Conservation (phyloP, 2,113 vertebrate species). For the Parus major region DNA sequence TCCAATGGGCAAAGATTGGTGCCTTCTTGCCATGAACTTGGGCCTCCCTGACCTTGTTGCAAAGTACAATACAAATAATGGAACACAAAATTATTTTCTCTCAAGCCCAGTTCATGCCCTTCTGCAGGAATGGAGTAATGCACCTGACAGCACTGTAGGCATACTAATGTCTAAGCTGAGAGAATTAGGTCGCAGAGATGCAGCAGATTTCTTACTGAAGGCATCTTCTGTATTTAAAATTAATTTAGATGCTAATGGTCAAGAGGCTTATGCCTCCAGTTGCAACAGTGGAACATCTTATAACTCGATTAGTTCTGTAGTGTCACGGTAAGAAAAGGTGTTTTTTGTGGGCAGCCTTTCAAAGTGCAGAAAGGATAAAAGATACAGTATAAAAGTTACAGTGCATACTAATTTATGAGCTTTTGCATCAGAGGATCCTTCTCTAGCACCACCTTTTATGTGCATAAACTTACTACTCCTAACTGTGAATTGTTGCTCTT, state of each 20-base stretch:
- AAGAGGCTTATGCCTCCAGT: slow-evolving; percentile 83
- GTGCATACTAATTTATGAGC: not conserved
- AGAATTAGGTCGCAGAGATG: slow-evolving; percentile 94
- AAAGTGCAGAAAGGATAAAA: slow-evolving; percentile 10
- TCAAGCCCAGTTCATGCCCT: slow-evolving; percentile 90
- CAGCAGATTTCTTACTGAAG: slow-evolving; percentile 92
- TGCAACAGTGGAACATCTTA: slow-evolving; percentile 95
- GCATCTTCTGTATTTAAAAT: slow-evolving; percentile 91
- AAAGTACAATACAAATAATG: slow-evolving; percentile 84
- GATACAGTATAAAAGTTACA: not conserved
- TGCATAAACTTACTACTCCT: slow-evolving; percentile 50
- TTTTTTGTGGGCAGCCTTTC: slow-evolving; percentile 16
- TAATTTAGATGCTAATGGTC: slow-evolving; percentile 83
- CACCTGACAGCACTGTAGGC: slow-evolving; percentile 87
- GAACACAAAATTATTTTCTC: slow-evolving; percentile 71
- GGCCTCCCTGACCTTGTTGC: slow-evolving; percentile 93
- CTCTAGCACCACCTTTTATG: slow-evolving; percentile 21
- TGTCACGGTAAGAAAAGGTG: slow-evolving; percentile 85
- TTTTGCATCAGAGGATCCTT: slow-evolving; percentile 7
- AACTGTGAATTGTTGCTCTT: slow-evolving; percentile 57
- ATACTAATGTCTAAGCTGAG: slow-evolving; percentile 89
- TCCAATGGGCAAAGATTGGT: slow-evolving; percentile 98
- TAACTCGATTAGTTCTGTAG: slow-evolving; percentile 96
- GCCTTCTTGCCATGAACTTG: slow-evolving; percentile 97
- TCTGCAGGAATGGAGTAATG: slow-evolving; percentile 89